Percentiles rank a stretch among this genome's conserved stretches.
phyloP scores from a whole-genome alignment of 2,113 vertebrate genomes.

The Otolemur garnettii region DNA sequence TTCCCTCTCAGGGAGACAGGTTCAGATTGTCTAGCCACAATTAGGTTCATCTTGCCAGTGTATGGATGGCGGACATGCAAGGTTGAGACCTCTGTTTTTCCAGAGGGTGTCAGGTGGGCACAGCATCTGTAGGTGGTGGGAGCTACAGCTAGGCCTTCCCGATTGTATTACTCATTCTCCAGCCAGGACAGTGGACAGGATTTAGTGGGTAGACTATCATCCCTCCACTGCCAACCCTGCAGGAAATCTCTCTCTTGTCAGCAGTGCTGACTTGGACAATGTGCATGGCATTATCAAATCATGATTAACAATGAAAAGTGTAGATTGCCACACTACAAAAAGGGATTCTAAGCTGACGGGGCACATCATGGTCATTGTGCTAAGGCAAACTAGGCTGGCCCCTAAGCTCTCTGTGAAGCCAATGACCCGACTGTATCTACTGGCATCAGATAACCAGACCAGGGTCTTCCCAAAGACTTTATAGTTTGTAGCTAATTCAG shows the following conservation, averaged over 20 bases:
- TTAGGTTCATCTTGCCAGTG: background rate
- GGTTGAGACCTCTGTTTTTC: background rate
- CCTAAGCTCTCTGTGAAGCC: slow-evolving; percentile 65
- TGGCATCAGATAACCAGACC: slow-evolving; percentile 48
- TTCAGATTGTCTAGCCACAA: background rate
- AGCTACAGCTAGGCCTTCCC: background rate
- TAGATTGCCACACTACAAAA: slow-evolving; percentile 50
- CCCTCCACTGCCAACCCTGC: background rate
- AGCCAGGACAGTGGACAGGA: background rate
- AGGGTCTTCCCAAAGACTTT: slow-evolving; percentile 52
- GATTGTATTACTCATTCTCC: background rate
- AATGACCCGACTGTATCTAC: slow-evolving; percentile 45
- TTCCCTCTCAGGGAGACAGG: background rate
- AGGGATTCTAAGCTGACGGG: slow-evolving; percentile 63
- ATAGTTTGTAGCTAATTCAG: background rate
- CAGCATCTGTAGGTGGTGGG: background rate
- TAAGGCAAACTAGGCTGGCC: slow-evolving; percentile 33
- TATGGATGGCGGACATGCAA: background rate
- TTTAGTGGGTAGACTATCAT: background rate
- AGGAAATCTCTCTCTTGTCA: slow-evolving; percentile 67
- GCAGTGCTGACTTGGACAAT: slow-evolving; percentile 73
- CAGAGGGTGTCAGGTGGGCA: background rate
- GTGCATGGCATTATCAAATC: slow-evolving; percentile 20
- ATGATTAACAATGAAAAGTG: slow-evolving; percentile 75
- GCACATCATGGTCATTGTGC: slow-evolving; percentile 65